phyloP scores from a whole-genome alignment of 2,888 invertebrate species.

The Tetragonula carbonaria region DNA sequence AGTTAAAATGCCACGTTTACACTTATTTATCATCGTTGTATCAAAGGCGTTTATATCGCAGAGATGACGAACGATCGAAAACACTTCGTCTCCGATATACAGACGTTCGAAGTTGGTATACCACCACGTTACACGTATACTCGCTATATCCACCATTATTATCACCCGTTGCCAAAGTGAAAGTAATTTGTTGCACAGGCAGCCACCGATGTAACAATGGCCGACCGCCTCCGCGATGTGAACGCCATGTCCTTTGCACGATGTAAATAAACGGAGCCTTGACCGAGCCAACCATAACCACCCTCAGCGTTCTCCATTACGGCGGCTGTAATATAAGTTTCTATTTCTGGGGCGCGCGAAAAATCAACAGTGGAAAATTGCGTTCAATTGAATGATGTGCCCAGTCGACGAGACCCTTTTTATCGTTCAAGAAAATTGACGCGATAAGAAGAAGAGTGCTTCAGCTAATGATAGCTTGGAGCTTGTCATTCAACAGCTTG shows the following conservation, averaged over 20 bases:
- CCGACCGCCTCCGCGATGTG: conserved; percentile 60
- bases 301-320: conserved; percentile 32
- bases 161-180: conserved; percentile 58
- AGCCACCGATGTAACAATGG: conserved; percentile 49
- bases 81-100: not conserved
- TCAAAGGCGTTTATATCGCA: no score
- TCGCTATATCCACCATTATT: conserved; percentile 35
- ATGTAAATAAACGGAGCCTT: conserved; percentile 73
- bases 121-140: not conserved
- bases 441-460: conserved; percentile 24
- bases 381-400: conserved; percentile 31
- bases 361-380: conserved; percentile 25
- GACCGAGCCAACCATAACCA: conserved; percentile 62
- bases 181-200: conserved; percentile 63
- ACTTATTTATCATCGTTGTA: no score
- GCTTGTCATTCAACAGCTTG: no score
- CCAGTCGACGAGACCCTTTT: conserved; percentile 38
- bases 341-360: conserved; percentile 44
- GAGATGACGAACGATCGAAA: not conserved
- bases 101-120: not conserved
- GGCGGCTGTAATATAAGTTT: conserved; percentile 26
- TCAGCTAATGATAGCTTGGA: conserved; percentile 14
- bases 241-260: conserved; percentile 72
- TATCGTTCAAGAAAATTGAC: conserved; percentile 36
- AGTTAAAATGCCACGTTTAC: no score